A percentile compares a stretch with the other conserved stretches of the same genome.
phyloP scores from a whole-genome alignment of 2,888 invertebrate species.

The Dastarcus helophoroides region DNA sequence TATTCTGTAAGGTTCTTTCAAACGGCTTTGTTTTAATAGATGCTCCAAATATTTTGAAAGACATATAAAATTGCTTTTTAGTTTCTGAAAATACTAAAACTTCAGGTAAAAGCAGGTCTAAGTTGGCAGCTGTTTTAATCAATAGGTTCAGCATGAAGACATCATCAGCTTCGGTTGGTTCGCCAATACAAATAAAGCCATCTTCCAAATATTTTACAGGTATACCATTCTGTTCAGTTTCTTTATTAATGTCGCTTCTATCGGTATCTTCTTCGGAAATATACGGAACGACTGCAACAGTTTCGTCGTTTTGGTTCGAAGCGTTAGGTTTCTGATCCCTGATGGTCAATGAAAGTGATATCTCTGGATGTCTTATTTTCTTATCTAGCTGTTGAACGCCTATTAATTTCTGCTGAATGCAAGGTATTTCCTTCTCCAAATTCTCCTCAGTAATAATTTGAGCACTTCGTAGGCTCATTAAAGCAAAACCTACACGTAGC shows the following conservation, averaged over 20 bases:
- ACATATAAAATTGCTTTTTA: conserved; percentile 26
- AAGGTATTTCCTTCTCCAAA: conserved; percentile 38
- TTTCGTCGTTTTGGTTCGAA: conserved; percentile 12
- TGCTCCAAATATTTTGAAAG: conserved; percentile 30
- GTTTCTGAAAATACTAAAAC: conserved; percentile 27
- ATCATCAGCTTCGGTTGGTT: conserved; percentile 28
- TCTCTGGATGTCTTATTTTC: conserved; percentile 44
- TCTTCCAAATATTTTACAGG: conserved; percentile 41
- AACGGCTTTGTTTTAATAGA: conserved; percentile 32
- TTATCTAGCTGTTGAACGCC: conserved; percentile 35
- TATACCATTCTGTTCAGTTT: conserved; percentile 6
- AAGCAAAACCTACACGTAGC: conserved; percentile 56
- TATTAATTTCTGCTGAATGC: conserved; percentile 51
- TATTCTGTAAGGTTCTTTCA: conserved; percentile 26
- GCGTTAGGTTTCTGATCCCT: conserved; percentile 39
- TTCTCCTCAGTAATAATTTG: conserved; percentile 49
- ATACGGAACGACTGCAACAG: conserved; percentile 15
- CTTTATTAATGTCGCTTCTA: conserved; percentile 8
- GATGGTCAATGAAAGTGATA: conserved; percentile 47
- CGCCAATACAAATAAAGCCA: conserved; percentile 45
- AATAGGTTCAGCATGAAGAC: conserved; percentile 45
- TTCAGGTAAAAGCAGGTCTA: conserved; percentile 40
- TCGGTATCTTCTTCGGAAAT: conserved; percentile 20
- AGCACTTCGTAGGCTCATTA: conserved; percentile 58
- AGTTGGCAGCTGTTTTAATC: conserved; percentile 44